Evolutionary conservation across 2,888 invertebrate species (phyloP).

Genomic region (Lamellibrachia satsuma): DNA sequence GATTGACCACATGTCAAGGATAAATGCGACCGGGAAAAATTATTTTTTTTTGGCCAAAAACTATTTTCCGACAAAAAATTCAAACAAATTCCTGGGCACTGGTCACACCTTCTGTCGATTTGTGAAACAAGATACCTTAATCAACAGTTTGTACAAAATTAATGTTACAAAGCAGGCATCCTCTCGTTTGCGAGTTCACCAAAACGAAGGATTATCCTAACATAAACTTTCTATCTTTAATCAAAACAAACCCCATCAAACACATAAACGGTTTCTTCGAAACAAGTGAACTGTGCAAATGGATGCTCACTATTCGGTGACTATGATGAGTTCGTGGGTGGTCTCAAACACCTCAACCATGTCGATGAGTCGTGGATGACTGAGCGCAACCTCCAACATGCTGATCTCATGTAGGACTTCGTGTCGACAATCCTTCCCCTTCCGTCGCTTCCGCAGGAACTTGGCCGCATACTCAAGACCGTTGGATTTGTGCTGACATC

Average conservation of each 20-base stretch:
- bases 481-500: conserved; percentile 85
- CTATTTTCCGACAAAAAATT: background rate
- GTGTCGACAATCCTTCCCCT: conserved; percentile 78
- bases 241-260: background rate
- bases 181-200: background rate
- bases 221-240: background rate
- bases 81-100: background rate
- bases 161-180: background rate
- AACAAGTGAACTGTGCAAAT: background rate
- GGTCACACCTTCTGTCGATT: background rate
- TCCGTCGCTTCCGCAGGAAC: conserved; percentile 85
- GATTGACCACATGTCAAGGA: too few relatives aligned
- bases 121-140: background rate
- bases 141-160: too few relatives aligned
- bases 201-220: background rate
- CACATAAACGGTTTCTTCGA: background rate
- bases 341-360: conserved; percentile 88
- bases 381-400: conserved; percentile 85
- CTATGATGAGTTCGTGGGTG: conserved; percentile 77
- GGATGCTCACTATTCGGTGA: conserved; percentile 84
- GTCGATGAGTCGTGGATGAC: conserved; percentile 82
- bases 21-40: too few relatives aligned
- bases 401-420: conserved; percentile 95
- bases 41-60: too few relatives aligned
- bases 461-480: conserved; percentile 95